Percentiles rank a stretch among this genome's conserved stretches.
phyloP scores from a whole-genome alignment of 2,888 invertebrate genomes.

The Oligia strigilis region DNA sequence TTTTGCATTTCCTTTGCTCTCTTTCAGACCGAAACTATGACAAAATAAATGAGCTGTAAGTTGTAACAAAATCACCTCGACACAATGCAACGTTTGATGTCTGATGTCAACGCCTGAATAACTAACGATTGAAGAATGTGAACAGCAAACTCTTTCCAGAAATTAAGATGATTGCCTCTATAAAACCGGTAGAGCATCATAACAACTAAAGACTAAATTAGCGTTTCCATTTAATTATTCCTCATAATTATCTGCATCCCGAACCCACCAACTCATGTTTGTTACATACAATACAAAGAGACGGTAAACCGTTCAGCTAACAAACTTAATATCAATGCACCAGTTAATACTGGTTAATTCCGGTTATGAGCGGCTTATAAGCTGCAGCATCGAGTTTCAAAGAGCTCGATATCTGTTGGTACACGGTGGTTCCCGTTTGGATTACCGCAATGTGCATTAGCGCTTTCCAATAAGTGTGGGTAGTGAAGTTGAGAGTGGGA shows the following conservation, averaged over 20 bases:
- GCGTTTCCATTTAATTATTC: background rate
- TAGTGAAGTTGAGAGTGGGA: conserved; percentile 20
- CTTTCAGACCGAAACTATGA: background rate
- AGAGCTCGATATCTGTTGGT: conserved; percentile 55
- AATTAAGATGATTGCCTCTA: background rate
- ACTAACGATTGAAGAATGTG: background rate
- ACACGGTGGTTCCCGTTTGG: conserved; percentile 41
- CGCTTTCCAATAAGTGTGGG: conserved; percentile 38
- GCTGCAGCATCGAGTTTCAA: conserved; percentile 59
- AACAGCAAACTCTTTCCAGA: background rate
- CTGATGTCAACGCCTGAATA: background rate
- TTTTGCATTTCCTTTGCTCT: background rate
- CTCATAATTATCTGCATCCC: background rate
- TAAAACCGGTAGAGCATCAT: background rate
- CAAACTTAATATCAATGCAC: conserved; percentile 64
- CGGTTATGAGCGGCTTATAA: conserved; percentile 61
- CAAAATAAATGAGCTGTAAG: background rate
- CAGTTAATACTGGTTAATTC: conserved; percentile 50
- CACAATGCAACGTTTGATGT: background rate
- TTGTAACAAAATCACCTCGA: background rate
- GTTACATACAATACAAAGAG: conserved; percentile 23
- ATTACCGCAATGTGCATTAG: conserved; percentile 57
- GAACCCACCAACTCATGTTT: conserved; percentile 3
- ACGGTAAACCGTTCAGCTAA: conserved; percentile 52
- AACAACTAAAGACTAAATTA: background rate